Base-by-base conservation (phyloP, 1,140 invertebrate genomes). In the Ericerus pela region DNA sequence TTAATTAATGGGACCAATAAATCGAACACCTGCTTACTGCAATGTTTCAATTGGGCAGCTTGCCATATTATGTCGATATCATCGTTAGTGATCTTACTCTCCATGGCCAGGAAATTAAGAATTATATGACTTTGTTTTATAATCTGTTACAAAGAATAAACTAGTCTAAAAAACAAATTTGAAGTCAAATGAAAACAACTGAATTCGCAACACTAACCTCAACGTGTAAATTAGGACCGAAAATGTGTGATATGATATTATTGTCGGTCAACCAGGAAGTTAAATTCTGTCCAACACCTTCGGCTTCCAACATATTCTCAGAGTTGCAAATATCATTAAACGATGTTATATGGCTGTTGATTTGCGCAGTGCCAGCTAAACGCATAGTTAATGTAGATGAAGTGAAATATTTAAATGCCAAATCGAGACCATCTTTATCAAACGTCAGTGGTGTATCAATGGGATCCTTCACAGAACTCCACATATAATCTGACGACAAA, bases 71-170 rank as follows among this genome's bases (percentile, higher is more conserved):
- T 80, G 66, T 95, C 88, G 59, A 96, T 82, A 64, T 96, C 88
- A 58, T 90, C 87, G 43, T 87, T 82, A 0, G 85, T 91, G 16
- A 96, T 84, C 56, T 88, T 79, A 31, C 85, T 84, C 68, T 95
- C 89, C 69, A 91, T 84, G 0, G 91, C 91, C 22, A 96, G 70
- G 67, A 95, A 93, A 65, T 89, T 93, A 11, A 95, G 71, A 47
- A 95, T 84, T 60, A 93, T 84, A 67, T 94, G 91, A 61, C 89
- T 91, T 64, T 94, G 90, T 69, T 96, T 96, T 28, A 96, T 88
- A 14, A 90, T 82, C 80, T 84, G 62, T 51, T 66, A 63, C 59
- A 59, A 18, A 56, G 16, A 47, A 22, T 10, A 47, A 6, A 41
- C 16, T 41, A 6, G 14, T 41, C 20, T 16, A 41, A 41, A 41